A percentile compares a stretch with the other conserved stretches of the same genome.
Evolutionary conservation across 2,113 vertebrate species (phyloP).

Genomic region (Larimichthys crocea): DNA sequence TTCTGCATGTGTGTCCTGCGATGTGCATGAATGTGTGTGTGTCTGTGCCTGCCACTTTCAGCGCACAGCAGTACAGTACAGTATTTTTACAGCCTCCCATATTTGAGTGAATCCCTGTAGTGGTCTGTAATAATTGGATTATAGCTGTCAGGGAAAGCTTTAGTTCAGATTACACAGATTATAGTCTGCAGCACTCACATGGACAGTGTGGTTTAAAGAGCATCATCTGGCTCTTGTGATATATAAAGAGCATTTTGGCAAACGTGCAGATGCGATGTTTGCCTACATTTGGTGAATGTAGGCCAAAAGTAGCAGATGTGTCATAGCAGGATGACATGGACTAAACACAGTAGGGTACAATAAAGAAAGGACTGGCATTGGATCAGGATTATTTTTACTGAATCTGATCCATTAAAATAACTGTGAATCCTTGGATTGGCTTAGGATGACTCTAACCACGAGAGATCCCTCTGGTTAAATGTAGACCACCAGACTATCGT

Average conservation of each 20-base stretch:
- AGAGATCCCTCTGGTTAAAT: background rate
- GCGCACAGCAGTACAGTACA: background rate
- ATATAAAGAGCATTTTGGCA: slow-evolving; percentile 49
- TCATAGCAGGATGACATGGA: background rate
- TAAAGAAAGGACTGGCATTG: background rate
- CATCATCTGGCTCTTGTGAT: slow-evolving; percentile 65
- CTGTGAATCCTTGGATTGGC: background rate
- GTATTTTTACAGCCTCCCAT: slow-evolving; percentile 19
- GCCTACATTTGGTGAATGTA: slow-evolving; percentile 46
- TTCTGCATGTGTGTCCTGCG: background rate
- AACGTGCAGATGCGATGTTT: slow-evolving; percentile 41
- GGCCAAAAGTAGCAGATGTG: slow-evolving; percentile 44
- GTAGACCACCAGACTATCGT: background rate
- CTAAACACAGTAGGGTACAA: background rate
- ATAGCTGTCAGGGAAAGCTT: slow-evolving; percentile 70
- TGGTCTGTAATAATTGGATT: slow-evolving; percentile 77
- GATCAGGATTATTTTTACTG: background rate
- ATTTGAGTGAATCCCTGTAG: slow-evolving; percentile 51
- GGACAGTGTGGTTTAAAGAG: slow-evolving; percentile 68
- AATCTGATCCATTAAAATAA: background rate
- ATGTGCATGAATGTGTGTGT: background rate
- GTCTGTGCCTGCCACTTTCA: background rate
- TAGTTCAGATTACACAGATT: slow-evolving; percentile 81
- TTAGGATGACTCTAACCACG: background rate
- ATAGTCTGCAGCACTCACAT: slow-evolving; percentile 63